These are phyloP conservation scores for Calyptomena viridis DNA, from an alignment of 2,113 vertebrate species.

Conservation along the genomic window DNA sequence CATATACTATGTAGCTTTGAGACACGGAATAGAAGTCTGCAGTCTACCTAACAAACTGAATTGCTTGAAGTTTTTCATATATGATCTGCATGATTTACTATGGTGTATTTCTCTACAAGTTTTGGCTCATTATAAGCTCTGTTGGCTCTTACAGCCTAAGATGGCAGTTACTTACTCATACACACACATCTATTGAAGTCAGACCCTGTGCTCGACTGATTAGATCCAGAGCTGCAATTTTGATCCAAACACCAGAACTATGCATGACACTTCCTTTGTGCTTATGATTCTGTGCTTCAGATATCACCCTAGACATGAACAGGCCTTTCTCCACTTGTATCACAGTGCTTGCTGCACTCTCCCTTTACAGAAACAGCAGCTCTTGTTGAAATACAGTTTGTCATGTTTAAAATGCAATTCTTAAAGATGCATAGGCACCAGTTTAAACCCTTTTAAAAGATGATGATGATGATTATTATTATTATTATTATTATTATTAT, in stretches of 20 bases:
- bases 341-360: background rate
- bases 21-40: background rate
- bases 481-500: no score
- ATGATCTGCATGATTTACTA: background rate
- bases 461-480: no score
- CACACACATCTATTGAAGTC: background rate
- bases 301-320: background rate
- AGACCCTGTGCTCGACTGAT: background rate
- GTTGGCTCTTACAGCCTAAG: background rate
- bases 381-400: background rate
- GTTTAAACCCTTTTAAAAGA: background rate
- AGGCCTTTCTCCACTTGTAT: background rate
- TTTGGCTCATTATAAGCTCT: background rate
- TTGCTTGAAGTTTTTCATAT: background rate
- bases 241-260: background rate
- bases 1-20: background rate
- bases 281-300: background rate
- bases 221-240: conserved; percentile 19
- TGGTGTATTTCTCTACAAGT: background rate
- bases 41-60: background rate
- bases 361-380: background rate
- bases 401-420: background rate
- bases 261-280: background rate
- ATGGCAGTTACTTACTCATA: background rate
- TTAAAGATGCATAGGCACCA: background rate